A percentile compares a stretch with the other conserved stretches of the same genome.
These are phyloP conservation scores for Streblospio benedicti DNA, from an alignment of 1,140 invertebrate species.

Conservation along the genomic window DNA sequence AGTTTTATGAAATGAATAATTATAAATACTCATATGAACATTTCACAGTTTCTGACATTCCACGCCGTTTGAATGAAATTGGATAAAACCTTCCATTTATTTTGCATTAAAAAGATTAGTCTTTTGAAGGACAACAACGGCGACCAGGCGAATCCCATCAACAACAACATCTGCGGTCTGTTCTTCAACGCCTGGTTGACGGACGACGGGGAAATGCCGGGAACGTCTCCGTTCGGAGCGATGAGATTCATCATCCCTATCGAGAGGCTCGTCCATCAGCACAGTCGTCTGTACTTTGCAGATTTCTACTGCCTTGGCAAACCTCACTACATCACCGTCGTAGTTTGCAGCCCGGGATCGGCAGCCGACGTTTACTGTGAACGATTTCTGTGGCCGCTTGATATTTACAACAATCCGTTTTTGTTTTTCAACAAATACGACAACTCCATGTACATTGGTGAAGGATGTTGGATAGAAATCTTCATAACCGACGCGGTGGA, in stretches of 20 bases:
- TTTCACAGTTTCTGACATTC: no score
- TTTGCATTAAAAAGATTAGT: no score
- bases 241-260: neutral
- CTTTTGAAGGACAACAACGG: constrained; percentile 13
- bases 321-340: constrained; percentile 13
- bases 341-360: constrained; percentile 4
- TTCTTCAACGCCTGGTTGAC: constrained; percentile 2
- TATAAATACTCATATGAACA: no score
- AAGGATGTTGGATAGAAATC: neutral
- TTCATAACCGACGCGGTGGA: neutral
- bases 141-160: constrained; percentile 9
- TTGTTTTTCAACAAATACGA: neutral
- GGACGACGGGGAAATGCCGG: neutral
- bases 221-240: constrained; percentile 5
- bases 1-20: no score
- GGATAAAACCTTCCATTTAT: no score
- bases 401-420: constrained; percentile 4
- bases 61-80: no score
- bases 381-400: neutral
- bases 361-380: constrained; percentile 9
- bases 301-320: constrained; percentile 14
- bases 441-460: neutral
- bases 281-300: constrained; percentile 10
- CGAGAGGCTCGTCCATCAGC: neutral
- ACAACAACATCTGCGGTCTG: constrained; percentile 4